Base-by-base conservation (phyloP, 1,140 invertebrate species). In the Monochamus saltuarius region DNA sequence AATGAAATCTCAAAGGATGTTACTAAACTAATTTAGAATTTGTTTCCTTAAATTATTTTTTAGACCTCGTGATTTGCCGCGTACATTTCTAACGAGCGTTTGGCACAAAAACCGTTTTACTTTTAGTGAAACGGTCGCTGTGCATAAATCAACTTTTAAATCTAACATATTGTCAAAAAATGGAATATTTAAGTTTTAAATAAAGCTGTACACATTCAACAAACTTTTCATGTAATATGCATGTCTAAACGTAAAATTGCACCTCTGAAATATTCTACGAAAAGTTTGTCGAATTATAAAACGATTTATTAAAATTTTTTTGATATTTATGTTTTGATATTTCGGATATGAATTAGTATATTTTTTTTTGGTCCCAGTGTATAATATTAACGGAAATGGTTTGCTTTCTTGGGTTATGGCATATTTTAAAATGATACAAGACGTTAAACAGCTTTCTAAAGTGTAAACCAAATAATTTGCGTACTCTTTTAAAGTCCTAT, bases 81-180 rank as follows among this genome's bases (percentile, higher is more conserved):
- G 22, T 29, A 29, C 22, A 29, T 29, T 45, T 58, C 22, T 29
- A 29, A 29, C 22, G 6, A 6, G 6, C 6, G 22, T 29, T 29
- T 29, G 22, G 22, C 64, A 60, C 56, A 43, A 53, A 59, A 65
- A 60, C 58, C 39, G 60, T 65, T 62, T 65, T 50, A 53, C 49
- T 36, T 22, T 57, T 19, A 2, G 22, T 17, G 43, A 61, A 54
- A 43, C 45, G 13, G 29, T 17, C 40, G 46, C 42, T 38, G 42
- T 51, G 40, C 17, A 42, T 9, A 54, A 56, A 17, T 11, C 34
- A 39, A 49, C 22, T 36, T 46, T 57, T 60, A 52, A 35, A 57
- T 66, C 63, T 67, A 72, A 71, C 62, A 74, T 74, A 75, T 75
- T 75, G 72, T 73, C 73, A 71, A 73, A 74, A 45, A 71, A 75